Base-by-base conservation (phyloP, 2,888 invertebrate genomes). In the Corbicula japonica region DNA sequence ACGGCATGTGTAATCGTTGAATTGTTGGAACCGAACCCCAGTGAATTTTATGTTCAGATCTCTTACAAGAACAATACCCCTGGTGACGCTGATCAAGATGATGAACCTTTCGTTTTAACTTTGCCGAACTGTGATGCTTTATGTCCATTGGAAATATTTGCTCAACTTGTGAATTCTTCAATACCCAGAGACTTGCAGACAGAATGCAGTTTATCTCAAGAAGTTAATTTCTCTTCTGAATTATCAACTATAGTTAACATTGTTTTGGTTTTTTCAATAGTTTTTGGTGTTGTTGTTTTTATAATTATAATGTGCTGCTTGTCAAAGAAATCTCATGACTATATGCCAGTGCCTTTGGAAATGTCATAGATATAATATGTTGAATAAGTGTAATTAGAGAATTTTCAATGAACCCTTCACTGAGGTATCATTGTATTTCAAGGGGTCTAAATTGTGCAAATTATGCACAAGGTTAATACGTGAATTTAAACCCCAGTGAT, bases 11-110 rank as follows among this genome's bases (percentile, higher is more conserved):
- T 84, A 2, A 62, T 77, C n/a, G 62, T 83, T 10, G 84, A 86
- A 50, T 48, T 86, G 8, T 78, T 76, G 52, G 78, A 75, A 28
- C n/a, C 48, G 21, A 28, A 46, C 1, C 15, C 54, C 15, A 75
- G 70, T 6, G 46, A 74, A 0, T 78, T 63, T 52, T 38, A 48
- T 61, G 83, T 85, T 1, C 72, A 69, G n/a, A 54, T 85, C 6
- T 76, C 52, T 10, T 78, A 77, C 68, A 83, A 61, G 54, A 85
- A 85, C n/a, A n/a, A n/a, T n/a, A n/a, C n/a, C n/a, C n/a, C n/a
- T n/a, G n/a, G n/a, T n/a, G n/a, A n/a, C n/a, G n/a, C n/a, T 60
- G 80, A 80, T 4, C 34, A 76, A 32, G 52, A 60, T 21, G 15
- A 10, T 4, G 41, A 26, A 2, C 73, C 80, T 5, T 76, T 73